Percentiles rank a stretch among this genome's conserved stretches.
These are phyloP conservation scores for Xenotilapia longispinis DNA, from an alignment of 2,113 vertebrate genomes.

Conservation along the genomic window DNA sequence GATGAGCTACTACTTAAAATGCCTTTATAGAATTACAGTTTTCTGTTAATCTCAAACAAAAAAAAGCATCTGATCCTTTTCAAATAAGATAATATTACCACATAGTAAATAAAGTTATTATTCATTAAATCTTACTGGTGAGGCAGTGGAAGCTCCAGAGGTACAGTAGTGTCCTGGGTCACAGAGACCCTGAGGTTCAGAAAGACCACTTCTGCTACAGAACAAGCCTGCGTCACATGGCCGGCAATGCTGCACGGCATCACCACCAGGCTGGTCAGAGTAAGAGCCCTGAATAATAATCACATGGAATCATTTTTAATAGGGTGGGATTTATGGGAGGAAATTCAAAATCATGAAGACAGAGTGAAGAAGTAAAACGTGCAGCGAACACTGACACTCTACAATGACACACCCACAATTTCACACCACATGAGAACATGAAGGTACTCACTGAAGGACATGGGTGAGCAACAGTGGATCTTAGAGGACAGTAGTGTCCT, in stretches of 20 bases:
- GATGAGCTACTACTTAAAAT: neutral
- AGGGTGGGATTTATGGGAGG: neutral
- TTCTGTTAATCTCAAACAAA: neutral
- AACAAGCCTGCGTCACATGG: conserved; percentile 77
- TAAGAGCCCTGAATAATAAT: conserved; percentile 73
- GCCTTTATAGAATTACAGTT: neutral
- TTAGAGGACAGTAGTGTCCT: conserved; percentile 79
- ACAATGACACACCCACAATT: neutral
- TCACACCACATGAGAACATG: neutral
- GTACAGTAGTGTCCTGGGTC: conserved; percentile 74
- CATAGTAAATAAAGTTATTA: neutral
- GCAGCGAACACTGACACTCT: neutral
- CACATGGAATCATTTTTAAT: neutral
- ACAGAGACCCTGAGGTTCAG: conserved; percentile 75
- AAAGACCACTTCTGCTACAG: conserved; percentile 75
- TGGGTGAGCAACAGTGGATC: conserved; percentile 55
- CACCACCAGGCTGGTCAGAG: conserved; percentile 56
- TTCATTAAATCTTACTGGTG: conserved; percentile 70
- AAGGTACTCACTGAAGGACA: conserved; percentile 76
- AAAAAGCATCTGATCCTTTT: neutral
- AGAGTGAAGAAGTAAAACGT: neutral
- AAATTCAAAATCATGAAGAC: neutral
- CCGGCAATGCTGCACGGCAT: conserved; percentile 66
- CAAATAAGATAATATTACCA: neutral
- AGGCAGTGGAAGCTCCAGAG: conserved; percentile 66